Conservation (phyloP, 2,888 invertebrate species). For the Sminthurinus aureus region DNA sequence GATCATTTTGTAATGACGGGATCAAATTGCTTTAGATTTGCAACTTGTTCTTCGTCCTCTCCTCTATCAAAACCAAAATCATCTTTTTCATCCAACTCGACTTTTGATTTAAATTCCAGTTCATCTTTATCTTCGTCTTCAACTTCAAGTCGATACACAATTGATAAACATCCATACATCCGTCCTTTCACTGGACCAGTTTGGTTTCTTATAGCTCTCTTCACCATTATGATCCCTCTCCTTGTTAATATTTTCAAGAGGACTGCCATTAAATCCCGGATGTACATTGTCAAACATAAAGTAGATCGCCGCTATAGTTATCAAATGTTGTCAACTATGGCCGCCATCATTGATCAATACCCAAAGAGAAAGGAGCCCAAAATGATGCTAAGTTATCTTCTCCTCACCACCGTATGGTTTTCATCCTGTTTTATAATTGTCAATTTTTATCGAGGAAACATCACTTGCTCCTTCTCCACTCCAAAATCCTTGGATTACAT, state of each 20-base stretch:
- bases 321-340: neutral
- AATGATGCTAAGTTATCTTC: neutral
- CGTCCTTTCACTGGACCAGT: neutral
- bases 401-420: neutral
- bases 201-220: neutral
- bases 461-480: neutral
- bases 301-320: neutral
- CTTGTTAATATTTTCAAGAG: neutral
- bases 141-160: too few relatives aligned
- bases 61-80: neutral
- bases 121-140: too few relatives aligned
- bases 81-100: neutral
- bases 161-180: neutral
- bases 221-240: neutral
- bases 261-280: neutral
- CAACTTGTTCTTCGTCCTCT: neutral
- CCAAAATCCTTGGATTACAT: neutral
- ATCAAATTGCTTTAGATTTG: neutral
- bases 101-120: too few relatives aligned
- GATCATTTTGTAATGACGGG: neutral
- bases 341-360: neutral
- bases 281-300: neutral
- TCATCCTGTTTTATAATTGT: neutral
- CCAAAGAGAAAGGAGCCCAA: neutral
- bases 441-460: neutral